Conservation (phyloP, 2,888 invertebrate genomes). For the Drymonia ruficornis region DNA sequence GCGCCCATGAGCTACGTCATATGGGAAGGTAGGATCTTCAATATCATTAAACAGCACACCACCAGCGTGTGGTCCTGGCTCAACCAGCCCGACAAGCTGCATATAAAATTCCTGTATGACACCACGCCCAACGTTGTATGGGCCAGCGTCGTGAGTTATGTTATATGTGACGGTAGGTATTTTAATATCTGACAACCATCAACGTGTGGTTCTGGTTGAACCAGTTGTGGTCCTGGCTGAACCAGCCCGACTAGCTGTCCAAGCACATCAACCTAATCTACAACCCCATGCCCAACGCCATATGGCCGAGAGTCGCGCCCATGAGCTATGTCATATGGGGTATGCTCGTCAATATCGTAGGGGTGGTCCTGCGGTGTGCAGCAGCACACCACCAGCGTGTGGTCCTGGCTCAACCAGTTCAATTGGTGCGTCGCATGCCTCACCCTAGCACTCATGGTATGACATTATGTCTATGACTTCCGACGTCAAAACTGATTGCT, state of each 20-base stretch:
- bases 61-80: slow-evolving; percentile 98
- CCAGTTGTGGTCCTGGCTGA: slow-evolving; percentile 95
- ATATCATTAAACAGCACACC: too few relatives aligned
- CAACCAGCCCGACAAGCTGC: slow-evolving; percentile 94
- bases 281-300: slow-evolving; percentile 95
- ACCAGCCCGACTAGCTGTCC: slow-evolving; percentile 94
- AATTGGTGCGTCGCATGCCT: too few relatives aligned
- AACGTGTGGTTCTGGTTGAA: slow-evolving; percentile 98
- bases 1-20: slow-evolving; percentile 97
- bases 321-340: slow-evolving; percentile 95
- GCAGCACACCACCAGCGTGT: slow-evolving; percentile 95
- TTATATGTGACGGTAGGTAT: slow-evolving; percentile 86
- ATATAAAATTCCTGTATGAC: slow-evolving; percentile 97
- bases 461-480: too few relatives aligned
- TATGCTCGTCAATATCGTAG: too few relatives aligned
- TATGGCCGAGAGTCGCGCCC: slow-evolving; percentile 99
- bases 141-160: slow-evolving; percentile 98
- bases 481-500: too few relatives aligned
- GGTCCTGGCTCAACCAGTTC: slow-evolving; percentile 95
- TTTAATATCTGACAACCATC: slow-evolving; percentile 91
- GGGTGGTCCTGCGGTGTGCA: slow-evolving; percentile 89
- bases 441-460: too few relatives aligned
- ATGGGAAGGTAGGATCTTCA: slow-evolving; percentile 81
- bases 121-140: slow-evolving; percentile 97
- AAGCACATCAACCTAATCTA: slow-evolving; percentile 96